Conservation (phyloP, 2,888 invertebrate species). For the Parascotia fuliginaria region DNA sequence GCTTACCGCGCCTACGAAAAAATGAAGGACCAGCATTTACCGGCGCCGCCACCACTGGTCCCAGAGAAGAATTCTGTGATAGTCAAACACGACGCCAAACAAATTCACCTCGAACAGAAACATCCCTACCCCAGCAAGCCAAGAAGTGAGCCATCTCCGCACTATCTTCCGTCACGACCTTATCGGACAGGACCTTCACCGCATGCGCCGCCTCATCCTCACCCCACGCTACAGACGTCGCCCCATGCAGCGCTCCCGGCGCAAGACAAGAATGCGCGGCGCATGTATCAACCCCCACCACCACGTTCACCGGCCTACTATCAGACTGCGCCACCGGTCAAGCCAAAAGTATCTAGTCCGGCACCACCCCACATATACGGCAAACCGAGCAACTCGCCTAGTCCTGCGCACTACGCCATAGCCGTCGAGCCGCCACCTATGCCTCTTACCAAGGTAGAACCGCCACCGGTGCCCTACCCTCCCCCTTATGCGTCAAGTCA, state of each 20-base stretch:
- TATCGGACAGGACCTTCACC: slow-evolving; percentile 80
- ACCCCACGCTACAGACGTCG: slow-evolving; percentile 77
- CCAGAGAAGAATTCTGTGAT: slow-evolving; percentile 92
- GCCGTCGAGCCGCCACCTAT: slow-evolving; percentile 71
- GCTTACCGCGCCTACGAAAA: slow-evolving; percentile 87
- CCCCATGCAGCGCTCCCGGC: slow-evolving; percentile 66
- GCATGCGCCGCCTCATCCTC: slow-evolving; percentile 84
- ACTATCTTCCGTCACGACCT: slow-evolving; percentile 83
- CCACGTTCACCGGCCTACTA: slow-evolving; percentile 79
- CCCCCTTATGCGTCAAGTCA: slow-evolving; percentile 66
- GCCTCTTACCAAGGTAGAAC: slow-evolving; percentile 86
- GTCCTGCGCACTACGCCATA: slow-evolving; percentile 75
- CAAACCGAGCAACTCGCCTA: slow-evolving; percentile 84
- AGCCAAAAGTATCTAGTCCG: slow-evolving; percentile 91
- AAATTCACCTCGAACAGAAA: slow-evolving; percentile 86
- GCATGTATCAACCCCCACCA: slow-evolving; percentile 61
- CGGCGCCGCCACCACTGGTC: slow-evolving; percentile 89
- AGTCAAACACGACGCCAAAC: slow-evolving; percentile 91
- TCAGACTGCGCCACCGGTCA: slow-evolving; percentile 79
- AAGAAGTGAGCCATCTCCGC: slow-evolving; percentile 82
- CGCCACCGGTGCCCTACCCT: slow-evolving; percentile 75
- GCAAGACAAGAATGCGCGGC: slow-evolving; percentile 57
- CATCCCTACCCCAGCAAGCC: slow-evolving; percentile 86
- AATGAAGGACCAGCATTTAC: slow-evolving; percentile 86
- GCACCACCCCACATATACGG: slow-evolving; percentile 92